These are phyloP conservation scores for Dicyrtoma fusca DNA, from an alignment of 2,888 invertebrate genomes.

Conservation along the genomic window DNA sequence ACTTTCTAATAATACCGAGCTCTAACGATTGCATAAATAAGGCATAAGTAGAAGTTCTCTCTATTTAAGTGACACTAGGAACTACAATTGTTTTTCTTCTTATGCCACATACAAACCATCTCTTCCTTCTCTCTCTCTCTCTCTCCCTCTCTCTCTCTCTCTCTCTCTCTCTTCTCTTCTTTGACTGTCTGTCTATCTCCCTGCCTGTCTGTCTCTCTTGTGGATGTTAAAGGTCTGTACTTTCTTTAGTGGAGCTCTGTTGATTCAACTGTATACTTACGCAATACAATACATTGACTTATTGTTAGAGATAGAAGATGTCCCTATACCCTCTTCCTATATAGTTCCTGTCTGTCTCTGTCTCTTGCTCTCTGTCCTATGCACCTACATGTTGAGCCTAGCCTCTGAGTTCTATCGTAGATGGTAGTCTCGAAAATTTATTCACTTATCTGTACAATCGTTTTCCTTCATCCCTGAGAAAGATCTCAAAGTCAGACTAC, in stretches of 20 bases:
- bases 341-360: neutral
- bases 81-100: slow-evolving; percentile 25
- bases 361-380: neutral
- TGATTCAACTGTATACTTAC: neutral
- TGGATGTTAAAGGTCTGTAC: neutral
- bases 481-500: slow-evolving; percentile 20
- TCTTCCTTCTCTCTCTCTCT: no score
- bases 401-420: no score
- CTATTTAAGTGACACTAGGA: slow-evolving; percentile 9
- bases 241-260: neutral
- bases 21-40: neutral
- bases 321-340: no score
- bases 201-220: neutral
- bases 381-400: no score
- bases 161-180: neutral
- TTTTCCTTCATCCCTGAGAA: neutral
- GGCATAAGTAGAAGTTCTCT: slow-evolving; percentile 8
- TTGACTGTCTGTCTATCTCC: no score
- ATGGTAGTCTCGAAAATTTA: no score
- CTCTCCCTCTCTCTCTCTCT: neutral
- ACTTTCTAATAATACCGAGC: neutral
- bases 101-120: slow-evolving; percentile 1
- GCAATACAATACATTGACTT: no score
- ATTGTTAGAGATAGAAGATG: no score
- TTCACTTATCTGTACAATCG: no score